A percentile compares a stretch with the other conserved stretches of the same genome.
Conservation (phyloP, 2,113 vertebrate species). For the Paradisaea rubra region DNA sequence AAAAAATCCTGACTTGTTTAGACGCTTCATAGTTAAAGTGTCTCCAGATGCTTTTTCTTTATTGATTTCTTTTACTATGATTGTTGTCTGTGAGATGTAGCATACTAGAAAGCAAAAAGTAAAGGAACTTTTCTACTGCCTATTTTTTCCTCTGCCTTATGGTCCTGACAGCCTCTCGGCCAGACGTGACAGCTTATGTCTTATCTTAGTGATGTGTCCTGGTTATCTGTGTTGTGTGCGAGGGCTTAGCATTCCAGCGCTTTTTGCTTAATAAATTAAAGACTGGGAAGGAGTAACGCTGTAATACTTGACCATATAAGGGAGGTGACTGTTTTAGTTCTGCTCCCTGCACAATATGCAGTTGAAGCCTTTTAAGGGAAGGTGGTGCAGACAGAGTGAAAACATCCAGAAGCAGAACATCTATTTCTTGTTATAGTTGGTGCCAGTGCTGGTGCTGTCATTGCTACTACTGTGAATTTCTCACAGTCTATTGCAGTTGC, state of each 20-base stretch:
- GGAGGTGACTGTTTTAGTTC: constrained; percentile 46
- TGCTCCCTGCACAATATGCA: constrained; percentile 45
- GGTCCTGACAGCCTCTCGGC: not conserved
- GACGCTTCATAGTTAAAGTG: not conserved
- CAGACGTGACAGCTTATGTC: not conserved
- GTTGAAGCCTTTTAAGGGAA: constrained; percentile 74
- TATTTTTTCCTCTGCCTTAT: not conserved
- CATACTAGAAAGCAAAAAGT: not conserved
- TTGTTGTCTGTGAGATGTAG: not conserved
- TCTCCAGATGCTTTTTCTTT: not conserved
- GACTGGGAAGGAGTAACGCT: constrained; percentile 17
- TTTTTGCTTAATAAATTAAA: constrained; percentile 66
- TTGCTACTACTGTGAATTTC: constrained; percentile 7
- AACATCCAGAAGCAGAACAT: constrained; percentile 55
- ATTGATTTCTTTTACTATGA: not conserved
- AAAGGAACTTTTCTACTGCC: not conserved
- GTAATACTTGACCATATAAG: constrained; percentile 71
- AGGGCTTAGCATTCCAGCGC: constrained; percentile 25
- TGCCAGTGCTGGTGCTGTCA: constrained; percentile 14
- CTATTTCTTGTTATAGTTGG: constrained; percentile 24
- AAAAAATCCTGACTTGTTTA: not conserved
- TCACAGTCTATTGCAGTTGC: not conserved
- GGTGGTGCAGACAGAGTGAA: constrained; percentile 12
- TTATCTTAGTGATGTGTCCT: constrained; percentile 7
- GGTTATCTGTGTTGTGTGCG: not conserved